Conservation (phyloP, 2,888 invertebrate species). For the Frankliniella intonsa region DNA sequence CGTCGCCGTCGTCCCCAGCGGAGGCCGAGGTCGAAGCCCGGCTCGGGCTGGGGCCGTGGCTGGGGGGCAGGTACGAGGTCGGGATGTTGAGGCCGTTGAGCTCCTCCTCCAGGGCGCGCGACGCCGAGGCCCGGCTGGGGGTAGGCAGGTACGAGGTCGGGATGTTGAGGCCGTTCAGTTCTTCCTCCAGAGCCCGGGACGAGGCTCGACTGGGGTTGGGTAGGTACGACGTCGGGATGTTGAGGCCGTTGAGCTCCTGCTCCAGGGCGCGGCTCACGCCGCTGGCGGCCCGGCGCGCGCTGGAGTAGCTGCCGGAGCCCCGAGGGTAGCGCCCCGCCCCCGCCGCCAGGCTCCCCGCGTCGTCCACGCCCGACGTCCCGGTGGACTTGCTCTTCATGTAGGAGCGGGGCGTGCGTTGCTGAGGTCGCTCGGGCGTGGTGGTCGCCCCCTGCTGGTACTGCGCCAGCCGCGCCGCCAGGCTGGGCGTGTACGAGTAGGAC, state of each 20-base stretch:
- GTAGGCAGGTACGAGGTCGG: background rate
- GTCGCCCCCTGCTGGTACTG: background rate
- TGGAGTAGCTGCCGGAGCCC: background rate
- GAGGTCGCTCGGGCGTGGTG: background rate
- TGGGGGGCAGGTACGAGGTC: background rate
- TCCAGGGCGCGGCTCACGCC: background rate
- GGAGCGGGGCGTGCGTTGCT: background rate
- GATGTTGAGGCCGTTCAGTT: constrained; percentile 8
- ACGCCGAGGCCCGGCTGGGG: background rate
- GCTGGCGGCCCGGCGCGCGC: background rate
- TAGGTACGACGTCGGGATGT: constrained; percentile 1
- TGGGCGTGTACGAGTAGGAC: constrained; percentile 43
- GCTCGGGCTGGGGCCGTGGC: constrained; percentile 9
- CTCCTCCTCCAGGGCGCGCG: background rate
- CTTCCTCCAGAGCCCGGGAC: constrained; percentile 2
- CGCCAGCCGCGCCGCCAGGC: constrained; percentile 43
- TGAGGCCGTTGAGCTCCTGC: constrained; percentile 21
- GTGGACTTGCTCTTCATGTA: constrained; percentile 24
- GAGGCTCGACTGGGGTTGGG: background rate
- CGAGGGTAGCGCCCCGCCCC: background rate
- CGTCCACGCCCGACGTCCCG: background rate
- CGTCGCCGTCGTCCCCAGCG: background rate
- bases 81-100: background rate
- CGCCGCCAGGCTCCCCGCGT: background rate
- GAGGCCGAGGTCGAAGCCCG: background rate